Evolutionary conservation across 2,888 invertebrate genomes (phyloP).

Genomic region (Dryomyza anilis): DNA sequence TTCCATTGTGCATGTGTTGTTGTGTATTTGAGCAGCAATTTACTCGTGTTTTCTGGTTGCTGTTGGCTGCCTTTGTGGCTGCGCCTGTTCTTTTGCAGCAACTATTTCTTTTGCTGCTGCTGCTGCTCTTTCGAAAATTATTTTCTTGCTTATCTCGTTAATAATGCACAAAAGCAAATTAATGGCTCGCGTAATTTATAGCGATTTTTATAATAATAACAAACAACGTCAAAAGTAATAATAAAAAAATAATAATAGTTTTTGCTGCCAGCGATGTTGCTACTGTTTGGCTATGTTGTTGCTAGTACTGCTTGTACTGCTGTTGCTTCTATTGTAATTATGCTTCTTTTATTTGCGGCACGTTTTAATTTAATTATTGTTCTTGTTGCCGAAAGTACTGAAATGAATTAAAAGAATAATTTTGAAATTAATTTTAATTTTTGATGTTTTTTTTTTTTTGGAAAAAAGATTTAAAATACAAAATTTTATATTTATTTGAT

Average conservation of each 20-base stretch:
- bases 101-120: not conserved
- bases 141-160: conserved; percentile 40
- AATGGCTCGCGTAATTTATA: conserved; percentile 54
- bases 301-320: too few relatives aligned
- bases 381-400: conserved; percentile 1
- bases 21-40: conserved; percentile 10
- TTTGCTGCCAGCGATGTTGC: conserved; percentile 28
- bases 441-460: too few relatives aligned
- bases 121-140: conserved; percentile 40
- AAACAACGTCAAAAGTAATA: too few relatives aligned
- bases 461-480: not conserved
- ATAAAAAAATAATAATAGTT: conserved; percentile 49
- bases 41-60: conserved; percentile 29
- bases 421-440: too few relatives aligned
- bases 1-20: conserved; percentile 16
- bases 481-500: not conserved
- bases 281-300: too few relatives aligned
- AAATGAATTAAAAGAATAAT: not conserved
- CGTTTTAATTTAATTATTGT: conserved; percentile 49
- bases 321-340: too few relatives aligned
- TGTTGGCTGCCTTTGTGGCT: conserved; percentile 1
- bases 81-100: conserved; percentile 1
- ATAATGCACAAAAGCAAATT: conserved; percentile 33
- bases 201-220: conserved; percentile 16
- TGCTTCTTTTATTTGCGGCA: conserved; percentile 22